phyloP scores from a whole-genome alignment of 1,140 invertebrate species.

The Cyphomyrmex costatus region DNA sequence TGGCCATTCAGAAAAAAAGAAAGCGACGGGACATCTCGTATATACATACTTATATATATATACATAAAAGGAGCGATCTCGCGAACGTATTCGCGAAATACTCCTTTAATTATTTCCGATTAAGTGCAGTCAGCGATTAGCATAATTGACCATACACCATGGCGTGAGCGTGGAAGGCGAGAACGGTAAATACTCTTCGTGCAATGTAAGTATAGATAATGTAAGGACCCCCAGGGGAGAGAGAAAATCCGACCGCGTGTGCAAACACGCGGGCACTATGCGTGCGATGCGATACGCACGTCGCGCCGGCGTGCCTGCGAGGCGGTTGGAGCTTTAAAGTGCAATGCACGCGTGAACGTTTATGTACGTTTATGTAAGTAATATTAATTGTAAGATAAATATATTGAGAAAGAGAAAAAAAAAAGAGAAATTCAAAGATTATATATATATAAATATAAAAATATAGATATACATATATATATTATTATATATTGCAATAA shows the following conservation, averaged over 20 bases:
- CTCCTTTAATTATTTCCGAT: constrained; percentile 59
- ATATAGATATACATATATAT: constrained; percentile 46
- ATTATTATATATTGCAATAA: constrained; percentile 67
- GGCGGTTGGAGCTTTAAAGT: constrained; percentile 53
- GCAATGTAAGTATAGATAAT: constrained; percentile 58
- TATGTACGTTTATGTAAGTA: constrained; percentile 62
- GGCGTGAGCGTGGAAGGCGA: constrained; percentile 25
- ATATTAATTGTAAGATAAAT: constrained; percentile 62
- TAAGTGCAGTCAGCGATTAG: constrained; percentile 48
- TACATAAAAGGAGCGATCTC: constrained; percentile 17
- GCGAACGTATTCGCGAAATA: background rate
- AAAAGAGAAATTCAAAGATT: constrained; percentile 59
- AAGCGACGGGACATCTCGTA: background rate
- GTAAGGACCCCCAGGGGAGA: background rate
- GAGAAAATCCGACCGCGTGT: constrained; percentile 36
- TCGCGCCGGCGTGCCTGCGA: constrained; percentile 37
- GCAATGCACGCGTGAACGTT: constrained; percentile 53
- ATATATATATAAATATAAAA: constrained; percentile 64
- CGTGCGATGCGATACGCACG: constrained; percentile 14
- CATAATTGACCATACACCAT: constrained; percentile 56
- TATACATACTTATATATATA: background rate
- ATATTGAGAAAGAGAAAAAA: constrained; percentile 48
- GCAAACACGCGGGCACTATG: constrained; percentile 21
- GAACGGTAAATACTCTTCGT: constrained; percentile 53
- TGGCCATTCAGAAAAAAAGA: background rate